phyloP scores from a whole-genome alignment of 2,113 vertebrate species.

The Pycnonotus jocosus region DNA sequence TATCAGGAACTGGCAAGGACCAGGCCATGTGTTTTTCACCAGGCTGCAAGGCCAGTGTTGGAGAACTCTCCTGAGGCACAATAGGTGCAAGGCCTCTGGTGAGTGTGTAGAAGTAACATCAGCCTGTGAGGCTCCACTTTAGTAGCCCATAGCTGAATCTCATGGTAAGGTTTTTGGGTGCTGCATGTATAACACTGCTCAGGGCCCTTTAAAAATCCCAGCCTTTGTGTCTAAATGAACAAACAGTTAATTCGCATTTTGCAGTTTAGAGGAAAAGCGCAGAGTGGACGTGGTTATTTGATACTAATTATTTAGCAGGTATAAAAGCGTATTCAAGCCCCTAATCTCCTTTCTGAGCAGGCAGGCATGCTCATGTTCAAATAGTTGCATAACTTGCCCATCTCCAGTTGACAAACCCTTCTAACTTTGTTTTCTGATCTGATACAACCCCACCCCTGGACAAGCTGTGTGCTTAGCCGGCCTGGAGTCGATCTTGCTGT shows the following conservation, averaged over 20 bases:
- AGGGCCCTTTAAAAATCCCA: not conserved
- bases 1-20: not conserved
- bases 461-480: not conserved
- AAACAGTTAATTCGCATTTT: not conserved
- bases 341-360: constrained; percentile 44
- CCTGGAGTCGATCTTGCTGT: not conserved
- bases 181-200: not conserved
- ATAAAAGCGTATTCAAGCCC: constrained; percentile 10
- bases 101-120: accelerated
- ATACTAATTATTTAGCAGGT: constrained; percentile 44
- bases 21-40: not conserved
- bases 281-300: constrained; percentile 35
- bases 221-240: not conserved
- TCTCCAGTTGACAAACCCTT: constrained; percentile 37
- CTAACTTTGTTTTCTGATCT: constrained; percentile 13
- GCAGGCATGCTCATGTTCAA: constrained; percentile 58
- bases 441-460: not conserved
- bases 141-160: not conserved
- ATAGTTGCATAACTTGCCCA: constrained; percentile 51
- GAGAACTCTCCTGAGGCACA: not conserved
- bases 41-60: not conserved
- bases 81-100: accelerated
- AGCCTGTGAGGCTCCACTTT: not conserved
- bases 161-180: not conserved
- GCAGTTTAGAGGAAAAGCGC: not conserved